These are phyloP conservation scores for Xenotilapia caudafasciata DNA, from an alignment of 2,113 vertebrate genomes.

Conservation along the genomic window DNA sequence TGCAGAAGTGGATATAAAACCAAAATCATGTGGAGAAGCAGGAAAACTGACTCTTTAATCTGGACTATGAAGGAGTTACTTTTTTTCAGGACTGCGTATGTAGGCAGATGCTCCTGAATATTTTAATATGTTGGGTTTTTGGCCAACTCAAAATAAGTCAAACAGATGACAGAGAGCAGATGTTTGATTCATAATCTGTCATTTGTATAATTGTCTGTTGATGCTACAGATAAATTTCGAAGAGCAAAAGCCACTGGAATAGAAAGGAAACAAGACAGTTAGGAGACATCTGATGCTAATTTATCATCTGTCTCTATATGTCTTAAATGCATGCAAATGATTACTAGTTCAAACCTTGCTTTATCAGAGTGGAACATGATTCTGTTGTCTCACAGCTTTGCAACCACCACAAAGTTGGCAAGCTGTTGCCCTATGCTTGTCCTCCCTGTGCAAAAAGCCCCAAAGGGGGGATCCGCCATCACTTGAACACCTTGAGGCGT, in stretches of 20 bases:
- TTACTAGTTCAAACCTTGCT: not conserved
- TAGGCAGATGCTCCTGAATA: not conserved
- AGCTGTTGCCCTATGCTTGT: not conserved
- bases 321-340: not conserved
- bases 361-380: not conserved
- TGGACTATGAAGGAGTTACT: not conserved
- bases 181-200: slow-evolving; percentile 26
- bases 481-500: slow-evolving; percentile 44
- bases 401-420: not conserved
- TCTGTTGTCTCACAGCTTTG: slow-evolving; percentile 40
- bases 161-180: slow-evolving; percentile 1
- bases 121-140: not conserved
- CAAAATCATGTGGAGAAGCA: not conserved
- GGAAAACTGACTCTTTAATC: not conserved
- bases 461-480: not conserved
- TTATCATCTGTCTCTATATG: not conserved
- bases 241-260: not conserved
- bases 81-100: not conserved
- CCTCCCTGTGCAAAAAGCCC: not conserved
- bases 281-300: not conserved
- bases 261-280: not conserved
- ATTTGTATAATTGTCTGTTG: slow-evolving; percentile 9
- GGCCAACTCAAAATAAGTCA: not conserved
- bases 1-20: not conserved
- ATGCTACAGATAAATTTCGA: not conserved